phyloP scores from a whole-genome alignment of 53 echinoderm and acorn worm species.

The Luidia sarsii region DNA sequence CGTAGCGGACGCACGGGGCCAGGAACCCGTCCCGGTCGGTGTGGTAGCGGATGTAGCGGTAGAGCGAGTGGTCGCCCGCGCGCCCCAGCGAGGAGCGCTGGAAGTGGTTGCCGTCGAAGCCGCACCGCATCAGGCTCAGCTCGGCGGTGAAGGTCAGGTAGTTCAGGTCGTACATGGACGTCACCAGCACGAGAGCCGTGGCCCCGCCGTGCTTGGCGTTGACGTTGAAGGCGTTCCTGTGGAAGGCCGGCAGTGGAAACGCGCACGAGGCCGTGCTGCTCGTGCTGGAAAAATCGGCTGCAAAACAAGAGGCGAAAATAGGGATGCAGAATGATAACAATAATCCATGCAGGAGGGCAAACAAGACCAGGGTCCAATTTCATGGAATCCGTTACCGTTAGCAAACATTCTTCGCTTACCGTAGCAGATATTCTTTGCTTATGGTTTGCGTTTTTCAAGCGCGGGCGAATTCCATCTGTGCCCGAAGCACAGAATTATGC shows the following conservation, averaged over 20 bases:
- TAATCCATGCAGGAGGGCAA: too few relatives aligned
- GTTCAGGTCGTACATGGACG: constrained; percentile 24
- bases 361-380: too few relatives aligned
- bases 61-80: constrained; percentile 69
- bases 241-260: constrained; percentile 65
- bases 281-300: constrained; percentile 72
- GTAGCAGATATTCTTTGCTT: too few relatives aligned
- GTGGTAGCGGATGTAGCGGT: constrained; percentile 60
- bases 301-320: too few relatives aligned
- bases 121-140: constrained; percentile 71
- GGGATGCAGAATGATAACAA: too few relatives aligned
- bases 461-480: too few relatives aligned
- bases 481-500: too few relatives aligned
- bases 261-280: constrained; percentile 54
- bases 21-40: constrained; percentile 64
- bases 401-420: too few relatives aligned
- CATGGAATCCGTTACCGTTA: too few relatives aligned
- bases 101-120: constrained; percentile 74
- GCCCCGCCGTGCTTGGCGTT: constrained; percentile 82
- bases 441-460: too few relatives aligned
- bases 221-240: constrained; percentile 66
- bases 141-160: constrained; percentile 53
- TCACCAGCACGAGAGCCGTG: constrained; percentile 68
- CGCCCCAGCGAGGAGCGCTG: constrained; percentile 50
- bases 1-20: constrained; percentile 60